phyloP scores from a whole-genome alignment of 2,888 invertebrate genomes.

The Minunthozetes semirufus region DNA sequence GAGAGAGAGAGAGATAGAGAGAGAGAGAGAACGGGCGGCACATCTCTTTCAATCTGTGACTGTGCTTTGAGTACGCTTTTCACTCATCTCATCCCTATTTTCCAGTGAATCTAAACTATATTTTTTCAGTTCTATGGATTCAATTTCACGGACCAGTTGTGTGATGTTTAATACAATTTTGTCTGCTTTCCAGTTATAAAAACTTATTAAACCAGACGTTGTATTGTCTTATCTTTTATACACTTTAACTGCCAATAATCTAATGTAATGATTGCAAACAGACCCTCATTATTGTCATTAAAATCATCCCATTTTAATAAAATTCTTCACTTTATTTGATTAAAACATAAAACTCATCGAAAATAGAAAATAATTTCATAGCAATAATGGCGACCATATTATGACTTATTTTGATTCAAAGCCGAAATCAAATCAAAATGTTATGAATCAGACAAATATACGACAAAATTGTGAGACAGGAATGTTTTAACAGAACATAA shows the following conservation, averaged over 20 bases:
- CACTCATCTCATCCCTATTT: background rate
- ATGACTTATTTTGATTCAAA: background rate
- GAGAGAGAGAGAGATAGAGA: background rate
- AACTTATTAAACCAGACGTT: background rate
- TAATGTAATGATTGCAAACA: background rate
- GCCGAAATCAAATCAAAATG: background rate
- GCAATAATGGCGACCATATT: background rate
- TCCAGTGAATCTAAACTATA: background rate
- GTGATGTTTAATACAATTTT: constrained; percentile 5
- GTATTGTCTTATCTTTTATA: background rate
- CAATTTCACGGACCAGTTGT: constrained; percentile 12
- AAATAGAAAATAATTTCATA: background rate
- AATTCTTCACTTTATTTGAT: background rate
- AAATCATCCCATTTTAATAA: background rate
- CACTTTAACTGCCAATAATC: background rate
- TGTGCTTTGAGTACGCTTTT: too few relatives aligned
- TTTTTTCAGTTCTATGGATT: background rate
- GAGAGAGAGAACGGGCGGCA: background rate
- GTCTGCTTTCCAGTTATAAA: background rate
- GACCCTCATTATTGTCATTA: background rate
- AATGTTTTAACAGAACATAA: background rate
- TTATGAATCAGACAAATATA: background rate
- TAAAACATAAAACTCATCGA: background rate
- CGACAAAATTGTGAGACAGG: background rate
- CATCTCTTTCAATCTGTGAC: background rate